These are phyloP conservation scores for Eurypyga helias DNA, from an alignment of 2,113 vertebrate species.

Conservation along the genomic window DNA sequence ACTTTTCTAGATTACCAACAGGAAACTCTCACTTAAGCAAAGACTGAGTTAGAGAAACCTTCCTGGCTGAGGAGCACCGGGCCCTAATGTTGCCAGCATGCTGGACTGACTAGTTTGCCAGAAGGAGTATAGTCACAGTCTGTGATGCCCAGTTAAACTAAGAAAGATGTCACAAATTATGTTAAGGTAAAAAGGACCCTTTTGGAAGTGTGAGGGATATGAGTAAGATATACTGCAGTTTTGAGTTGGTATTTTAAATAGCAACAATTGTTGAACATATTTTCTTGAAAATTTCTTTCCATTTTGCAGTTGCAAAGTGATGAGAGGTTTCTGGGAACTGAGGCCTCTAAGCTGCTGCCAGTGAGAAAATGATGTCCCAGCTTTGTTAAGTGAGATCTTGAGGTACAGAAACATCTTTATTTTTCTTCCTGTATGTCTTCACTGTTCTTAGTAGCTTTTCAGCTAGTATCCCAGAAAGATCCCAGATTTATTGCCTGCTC, in stretches of 20 bases:
- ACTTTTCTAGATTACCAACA: not conserved
- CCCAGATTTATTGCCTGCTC: not conserved
- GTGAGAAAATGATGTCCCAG: not conserved
- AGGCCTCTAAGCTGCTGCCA: not conserved
- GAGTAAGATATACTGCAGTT: not conserved
- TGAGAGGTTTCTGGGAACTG: not conserved
- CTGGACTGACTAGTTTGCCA: not conserved
- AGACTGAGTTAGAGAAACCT: not conserved
- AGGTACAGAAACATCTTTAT: not conserved
- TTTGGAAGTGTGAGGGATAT: not conserved
- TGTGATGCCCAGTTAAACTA: not conserved
- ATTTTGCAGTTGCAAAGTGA: not conserved
- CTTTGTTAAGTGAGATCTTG: not conserved
- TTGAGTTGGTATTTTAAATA: not conserved
- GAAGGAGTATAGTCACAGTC: not conserved
- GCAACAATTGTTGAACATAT: not conserved
- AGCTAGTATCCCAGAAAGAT: not conserved
- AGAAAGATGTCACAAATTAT: not conserved
- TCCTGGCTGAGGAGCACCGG: not conserved
- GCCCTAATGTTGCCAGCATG: not conserved
- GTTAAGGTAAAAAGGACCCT: accelerated
- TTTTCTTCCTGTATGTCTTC: not conserved
- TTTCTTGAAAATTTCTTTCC: not conserved
- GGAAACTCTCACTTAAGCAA: not conserved
- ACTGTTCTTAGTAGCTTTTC: not conserved